phyloP scores from a whole-genome alignment of 2,888 invertebrate genomes.

The Leptinotarsa rubiginosa region DNA sequence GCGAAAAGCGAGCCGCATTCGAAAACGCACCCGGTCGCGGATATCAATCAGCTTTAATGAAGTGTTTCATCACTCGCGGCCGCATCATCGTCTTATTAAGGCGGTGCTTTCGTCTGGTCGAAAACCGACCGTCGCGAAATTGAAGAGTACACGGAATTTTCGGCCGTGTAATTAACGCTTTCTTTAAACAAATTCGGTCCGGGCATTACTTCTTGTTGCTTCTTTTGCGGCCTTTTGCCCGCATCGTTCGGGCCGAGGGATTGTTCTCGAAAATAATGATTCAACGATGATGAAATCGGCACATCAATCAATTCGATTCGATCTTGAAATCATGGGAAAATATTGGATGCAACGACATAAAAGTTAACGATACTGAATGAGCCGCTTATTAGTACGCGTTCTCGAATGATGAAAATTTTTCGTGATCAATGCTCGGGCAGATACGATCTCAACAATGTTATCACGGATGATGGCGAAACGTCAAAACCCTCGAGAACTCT shows the following conservation, averaged over 20 bases:
- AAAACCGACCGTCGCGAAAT: constrained; percentile 26
- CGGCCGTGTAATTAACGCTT: constrained; percentile 29
- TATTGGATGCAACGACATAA: neutral
- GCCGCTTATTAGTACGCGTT: too few species aligned
- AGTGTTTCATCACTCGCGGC: constrained; percentile 37
- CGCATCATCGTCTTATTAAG: constrained; percentile 15
- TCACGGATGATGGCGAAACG: too few species aligned
- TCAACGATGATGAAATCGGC: constrained; percentile 23
- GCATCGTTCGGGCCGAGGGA: neutral
- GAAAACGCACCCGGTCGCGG: constrained; percentile 23
- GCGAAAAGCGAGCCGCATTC: constrained; percentile 27
- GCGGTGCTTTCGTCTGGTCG: constrained; percentile 21
- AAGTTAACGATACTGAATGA: neutral
- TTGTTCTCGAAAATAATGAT: constrained; percentile 31
- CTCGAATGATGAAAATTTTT: too few species aligned
- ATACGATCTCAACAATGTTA: too few species aligned
- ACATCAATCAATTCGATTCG: constrained; percentile 13
- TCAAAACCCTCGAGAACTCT: too few species aligned
- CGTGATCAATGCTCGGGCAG: too few species aligned
- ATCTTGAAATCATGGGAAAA: constrained; percentile 19
- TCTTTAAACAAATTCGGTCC: constrained; percentile 30
- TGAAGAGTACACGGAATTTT: constrained; percentile 16
- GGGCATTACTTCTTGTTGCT: constrained; percentile 24
- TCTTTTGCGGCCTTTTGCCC: constrained; percentile 26
- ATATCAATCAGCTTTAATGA: constrained; percentile 42